phyloP scores from a whole-genome alignment of 2,797 vertebrate genomes.

The Fistularia commersonii region DNA sequence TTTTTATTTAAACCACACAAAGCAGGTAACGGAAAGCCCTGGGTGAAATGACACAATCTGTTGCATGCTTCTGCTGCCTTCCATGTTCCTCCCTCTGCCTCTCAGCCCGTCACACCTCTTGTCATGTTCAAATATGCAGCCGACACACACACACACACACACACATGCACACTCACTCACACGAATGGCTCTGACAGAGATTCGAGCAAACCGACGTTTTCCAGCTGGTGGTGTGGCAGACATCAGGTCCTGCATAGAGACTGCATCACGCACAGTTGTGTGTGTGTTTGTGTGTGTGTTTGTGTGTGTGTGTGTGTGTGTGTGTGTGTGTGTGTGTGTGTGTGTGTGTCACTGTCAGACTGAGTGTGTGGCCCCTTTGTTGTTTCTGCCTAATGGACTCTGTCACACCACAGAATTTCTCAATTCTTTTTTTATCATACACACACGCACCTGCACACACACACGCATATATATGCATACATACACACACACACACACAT shows the following conservation, averaged over 20 bases:
- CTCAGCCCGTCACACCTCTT: conserved; percentile 37
- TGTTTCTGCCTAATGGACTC: no score
- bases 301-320: background rate
- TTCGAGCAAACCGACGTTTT: conserved; percentile 59
- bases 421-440: no score
- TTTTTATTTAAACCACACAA: conserved; percentile 46
- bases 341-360: no score
- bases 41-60: conserved; percentile 35
- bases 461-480: conserved; percentile 3
- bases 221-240: conserved; percentile 65
- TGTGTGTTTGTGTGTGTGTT: background rate
- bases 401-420: no score
- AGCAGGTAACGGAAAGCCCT: conserved; percentile 35
- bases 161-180: conserved; percentile 43
- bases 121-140: conserved; percentile 46
- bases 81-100: conserved; percentile 24
- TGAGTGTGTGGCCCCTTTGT: no score
- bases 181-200: conserved; percentile 52
- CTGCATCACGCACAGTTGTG: conserved; percentile 2
- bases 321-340: background rate
- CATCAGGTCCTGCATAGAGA: conserved; percentile 29
- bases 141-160: no score
- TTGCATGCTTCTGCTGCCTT: conserved; percentile 27
- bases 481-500: conserved; percentile 17
- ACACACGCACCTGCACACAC: conserved; percentile 4